These are phyloP conservation scores for Bruchidius siliquastri DNA, from an alignment of 2,888 invertebrate species.

Conservation along the genomic window DNA sequence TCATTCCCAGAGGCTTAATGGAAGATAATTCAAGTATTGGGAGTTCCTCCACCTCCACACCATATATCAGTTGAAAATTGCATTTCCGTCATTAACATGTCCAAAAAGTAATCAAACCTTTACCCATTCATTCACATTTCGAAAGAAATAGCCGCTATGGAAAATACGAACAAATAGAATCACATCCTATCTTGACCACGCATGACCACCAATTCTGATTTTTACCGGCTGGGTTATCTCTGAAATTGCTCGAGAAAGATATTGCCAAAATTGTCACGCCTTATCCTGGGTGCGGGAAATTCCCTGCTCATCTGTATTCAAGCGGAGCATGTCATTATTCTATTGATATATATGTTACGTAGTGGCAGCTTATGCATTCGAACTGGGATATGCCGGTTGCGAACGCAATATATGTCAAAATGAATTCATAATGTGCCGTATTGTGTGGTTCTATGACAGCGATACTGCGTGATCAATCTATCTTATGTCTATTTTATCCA, in stretches of 20 bases:
- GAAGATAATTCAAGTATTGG: too few relatives aligned
- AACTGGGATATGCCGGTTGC: background rate
- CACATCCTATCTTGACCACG: too few relatives aligned
- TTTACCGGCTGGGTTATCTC: background rate
- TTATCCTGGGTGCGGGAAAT: constrained; percentile 5
- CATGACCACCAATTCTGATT: background rate
- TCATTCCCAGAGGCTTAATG: too few relatives aligned
- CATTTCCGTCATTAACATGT: too few relatives aligned
- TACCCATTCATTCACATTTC: too few relatives aligned
- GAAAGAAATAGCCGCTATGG: too few relatives aligned
- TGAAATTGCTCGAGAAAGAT: background rate
- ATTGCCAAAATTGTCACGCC: constrained; percentile 6
- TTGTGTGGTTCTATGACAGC: background rate
- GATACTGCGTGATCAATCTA: background rate
- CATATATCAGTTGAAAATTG: too few relatives aligned
- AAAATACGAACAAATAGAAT: too few relatives aligned
- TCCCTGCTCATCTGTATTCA: constrained; percentile 8
- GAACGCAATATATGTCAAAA: background rate
- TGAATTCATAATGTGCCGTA: background rate
- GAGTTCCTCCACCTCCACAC: too few relatives aligned
- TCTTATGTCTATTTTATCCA: background rate
- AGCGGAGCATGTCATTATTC: constrained; percentile 3
- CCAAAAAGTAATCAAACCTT: too few relatives aligned
- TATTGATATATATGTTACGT: constrained; percentile 7
- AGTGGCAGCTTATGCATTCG: constrained; percentile 5